These are phyloP conservation scores for Collichthys lucidus DNA, from an alignment of 2,113 vertebrate species.

Conservation along the genomic window DNA sequence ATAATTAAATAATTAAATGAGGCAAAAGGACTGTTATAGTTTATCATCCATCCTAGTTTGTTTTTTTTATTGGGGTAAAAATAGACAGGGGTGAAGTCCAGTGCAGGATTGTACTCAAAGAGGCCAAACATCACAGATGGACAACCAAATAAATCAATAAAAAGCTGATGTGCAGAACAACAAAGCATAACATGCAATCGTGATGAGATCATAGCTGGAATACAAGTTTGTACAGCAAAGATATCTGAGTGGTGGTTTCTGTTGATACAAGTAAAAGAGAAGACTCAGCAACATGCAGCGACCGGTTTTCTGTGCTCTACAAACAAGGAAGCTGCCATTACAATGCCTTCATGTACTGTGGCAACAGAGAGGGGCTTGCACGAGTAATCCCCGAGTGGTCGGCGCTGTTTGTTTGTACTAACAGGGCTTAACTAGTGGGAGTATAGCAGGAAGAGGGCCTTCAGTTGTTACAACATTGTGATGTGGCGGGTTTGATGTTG, in stretches of 20 bases:
- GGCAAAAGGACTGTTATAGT: too few species aligned
- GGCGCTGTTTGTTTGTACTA: constrained; percentile 63
- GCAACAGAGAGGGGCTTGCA: constrained; percentile 51
- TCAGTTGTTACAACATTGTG: constrained; percentile 51
- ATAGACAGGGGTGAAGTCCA: background rate
- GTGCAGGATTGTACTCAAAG: background rate
- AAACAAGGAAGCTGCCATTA: constrained; percentile 76
- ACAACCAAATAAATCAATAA: too few species aligned
- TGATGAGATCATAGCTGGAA: background rate
- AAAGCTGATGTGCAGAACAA: background rate
- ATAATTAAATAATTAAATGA: background rate
- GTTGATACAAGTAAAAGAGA: constrained; percentile 58
- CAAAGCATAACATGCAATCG: background rate
- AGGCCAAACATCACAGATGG: background rate
- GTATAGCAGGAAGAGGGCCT: constrained; percentile 65
- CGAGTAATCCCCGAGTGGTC: constrained; percentile 42
- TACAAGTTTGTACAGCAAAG: constrained; percentile 9
- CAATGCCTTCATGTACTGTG: constrained; percentile 64
- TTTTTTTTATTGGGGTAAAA: background rate
- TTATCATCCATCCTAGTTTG: background rate
- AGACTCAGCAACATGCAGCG: constrained; percentile 41
- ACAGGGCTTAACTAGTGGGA: constrained; percentile 56
- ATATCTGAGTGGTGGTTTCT: constrained; percentile 24
- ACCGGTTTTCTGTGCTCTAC: constrained; percentile 61
- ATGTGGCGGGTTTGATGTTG: constrained; percentile 53